Base-by-base conservation (phyloP, 2,888 invertebrate genomes). In the Nebria brevicollis region DNA sequence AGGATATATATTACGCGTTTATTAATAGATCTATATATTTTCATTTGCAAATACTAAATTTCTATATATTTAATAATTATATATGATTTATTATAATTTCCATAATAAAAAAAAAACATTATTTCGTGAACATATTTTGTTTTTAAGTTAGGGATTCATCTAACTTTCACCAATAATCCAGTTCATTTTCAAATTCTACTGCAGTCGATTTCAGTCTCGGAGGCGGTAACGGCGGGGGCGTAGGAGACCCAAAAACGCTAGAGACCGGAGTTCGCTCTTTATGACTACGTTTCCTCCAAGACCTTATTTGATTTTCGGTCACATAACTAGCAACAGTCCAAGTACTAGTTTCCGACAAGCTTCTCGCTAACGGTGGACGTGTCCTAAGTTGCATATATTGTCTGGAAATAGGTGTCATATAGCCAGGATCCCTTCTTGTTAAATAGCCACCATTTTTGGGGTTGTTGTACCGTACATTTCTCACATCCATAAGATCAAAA, bases 291-390 rank as follows among this genome's bases (percentile, higher is more conserved):
- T 42, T 25, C 41, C 66, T 20, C 15, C 78, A 34, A 34, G 75
- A 75, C 15, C 72, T 77, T 8, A 80, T 20, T 15, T 77, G 82
- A 66, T 77, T 75, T 10, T 82, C 83, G n/a, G 82, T 78, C 2
- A 83, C 72, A 65, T 83, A 83, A 64, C 83, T 82, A 1, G 77
- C 77, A 7, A 80, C 77, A 15, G 80, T 82, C 65, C 73, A 75
- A 41, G 82, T 34, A 79, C 83, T 83, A 7, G 81, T 68, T 43
- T 82, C 81, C 8, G 84, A 83, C 2, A 77, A 72, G 10, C 77
- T 82, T 65, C 83, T 75, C 13, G 54, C 20, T 34, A 82, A 75
- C 20, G 72, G 72, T 8, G 83, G 82, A 13, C 43, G 15, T 2
- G 41, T 15, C 4, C 42, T 42, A 3, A 15, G 73, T 20, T 43